These are phyloP conservation scores for Hemiscyllium ocellatum DNA, from an alignment of 2,113 vertebrate genomes.

Conservation along the genomic window DNA sequence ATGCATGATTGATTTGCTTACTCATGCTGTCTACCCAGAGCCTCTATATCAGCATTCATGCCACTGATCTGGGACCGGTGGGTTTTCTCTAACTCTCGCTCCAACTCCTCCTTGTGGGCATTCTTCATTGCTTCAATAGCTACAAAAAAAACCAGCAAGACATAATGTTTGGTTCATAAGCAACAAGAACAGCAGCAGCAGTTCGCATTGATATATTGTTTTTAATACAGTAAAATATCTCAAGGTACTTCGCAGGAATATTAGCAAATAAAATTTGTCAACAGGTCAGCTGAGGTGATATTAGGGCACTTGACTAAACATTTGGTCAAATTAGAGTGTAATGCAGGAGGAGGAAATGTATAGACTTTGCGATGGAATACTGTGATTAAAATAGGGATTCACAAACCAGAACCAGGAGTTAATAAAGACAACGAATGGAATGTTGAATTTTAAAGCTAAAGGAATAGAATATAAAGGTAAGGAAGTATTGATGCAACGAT, in stretches of 20 bases:
- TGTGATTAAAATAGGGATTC: background rate
- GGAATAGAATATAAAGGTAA: too few species aligned
- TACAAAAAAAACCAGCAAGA: slow-evolving; percentile 41
- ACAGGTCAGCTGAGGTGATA: background rate
- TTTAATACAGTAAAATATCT: background rate
- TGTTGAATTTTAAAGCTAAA: too few species aligned
- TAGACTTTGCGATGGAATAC: background rate
- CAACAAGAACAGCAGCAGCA: background rate
- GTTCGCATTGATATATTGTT: too few species aligned
- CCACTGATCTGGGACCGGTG: slow-evolving; percentile 87
- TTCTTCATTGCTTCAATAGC: slow-evolving; percentile 99
- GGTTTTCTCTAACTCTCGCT: slow-evolving; percentile 78
- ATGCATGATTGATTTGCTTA: slow-evolving; percentile 52
- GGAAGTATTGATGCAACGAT: too few species aligned
- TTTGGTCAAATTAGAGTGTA: background rate
- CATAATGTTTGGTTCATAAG: background rate
- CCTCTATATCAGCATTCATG: slow-evolving; percentile 80
- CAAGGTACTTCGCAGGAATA: background rate
- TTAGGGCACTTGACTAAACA: background rate
- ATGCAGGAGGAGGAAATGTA: background rate
- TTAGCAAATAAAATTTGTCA: background rate
- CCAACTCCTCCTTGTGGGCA: slow-evolving; percentile 83
- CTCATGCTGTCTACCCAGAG: slow-evolving; percentile 81
- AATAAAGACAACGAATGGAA: background rate
- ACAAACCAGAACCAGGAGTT: background rate